Evolutionary conservation across 2,113 vertebrate genomes (phyloP).

Genomic region (Urocynchramus pylzowi): DNA sequence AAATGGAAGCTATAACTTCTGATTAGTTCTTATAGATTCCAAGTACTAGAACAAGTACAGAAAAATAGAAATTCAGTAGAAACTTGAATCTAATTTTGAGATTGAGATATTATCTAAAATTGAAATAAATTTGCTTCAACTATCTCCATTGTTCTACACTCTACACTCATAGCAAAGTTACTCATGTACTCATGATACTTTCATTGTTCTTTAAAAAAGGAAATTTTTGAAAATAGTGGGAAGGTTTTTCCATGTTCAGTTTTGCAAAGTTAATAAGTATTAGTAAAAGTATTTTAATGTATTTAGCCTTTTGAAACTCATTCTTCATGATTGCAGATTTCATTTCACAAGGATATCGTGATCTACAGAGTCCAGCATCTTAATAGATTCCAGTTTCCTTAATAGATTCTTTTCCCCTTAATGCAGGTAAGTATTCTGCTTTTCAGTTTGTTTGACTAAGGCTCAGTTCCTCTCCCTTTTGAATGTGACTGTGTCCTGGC

Average conservation of each 20-base stretch:
- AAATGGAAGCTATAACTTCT: not conserved
- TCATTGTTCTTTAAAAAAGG: not conserved
- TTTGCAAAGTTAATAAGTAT: not conserved
- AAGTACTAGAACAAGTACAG: not conserved
- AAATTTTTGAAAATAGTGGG: not conserved
- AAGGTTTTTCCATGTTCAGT: not conserved
- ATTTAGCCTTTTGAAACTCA: not conserved
- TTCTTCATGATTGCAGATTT: not conserved
- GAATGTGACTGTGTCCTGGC: not conserved
- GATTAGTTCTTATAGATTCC: not conserved
- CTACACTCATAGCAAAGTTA: not conserved
- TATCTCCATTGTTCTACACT: not conserved
- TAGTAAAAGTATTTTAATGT: not conserved
- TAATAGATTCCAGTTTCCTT: not conserved
- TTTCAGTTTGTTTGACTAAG: not conserved
- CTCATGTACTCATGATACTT: not conserved
- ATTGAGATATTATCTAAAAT: not conserved
- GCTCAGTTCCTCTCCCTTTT: not conserved
- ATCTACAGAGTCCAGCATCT: not conserved
- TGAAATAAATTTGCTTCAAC: not conserved
- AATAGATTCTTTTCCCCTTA: not conserved
- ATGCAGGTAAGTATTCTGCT: fast-evolving
- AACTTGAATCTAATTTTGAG: not conserved
- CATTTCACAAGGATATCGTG: not conserved
- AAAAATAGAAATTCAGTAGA: not conserved